phyloP scores from a whole-genome alignment of 2,888 invertebrate species.

The Acanthosoma haemorrhoidale region DNA sequence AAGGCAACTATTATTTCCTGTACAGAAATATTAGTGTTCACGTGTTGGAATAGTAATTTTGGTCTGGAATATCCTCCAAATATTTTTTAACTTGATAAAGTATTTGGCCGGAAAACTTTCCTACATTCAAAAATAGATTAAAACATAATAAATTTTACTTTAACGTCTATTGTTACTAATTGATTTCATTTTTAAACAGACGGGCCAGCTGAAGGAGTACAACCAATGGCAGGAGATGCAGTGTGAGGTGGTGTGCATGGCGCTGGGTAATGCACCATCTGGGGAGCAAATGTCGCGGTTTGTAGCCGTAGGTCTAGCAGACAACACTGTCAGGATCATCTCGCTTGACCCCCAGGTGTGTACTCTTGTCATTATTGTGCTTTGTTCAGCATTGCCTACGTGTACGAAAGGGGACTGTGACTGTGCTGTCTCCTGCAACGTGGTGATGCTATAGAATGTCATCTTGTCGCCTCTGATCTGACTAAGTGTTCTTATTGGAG shows the following conservation, averaged over 20 bases:
- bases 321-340: conserved; percentile 95
- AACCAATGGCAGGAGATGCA: conserved; percentile 95
- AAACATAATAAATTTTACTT: neutral
- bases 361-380: no score
- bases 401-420: neutral
- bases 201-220: conserved; percentile 96
- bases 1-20: conserved; percentile 22
- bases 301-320: conserved; percentile 89
- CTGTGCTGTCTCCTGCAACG: neutral
- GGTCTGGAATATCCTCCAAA: conserved; percentile 18
- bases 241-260: conserved; percentile 97
- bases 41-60: conserved; percentile 13
- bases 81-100: neutral
- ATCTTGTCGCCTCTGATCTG: conserved; percentile 26
- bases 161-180: neutral
- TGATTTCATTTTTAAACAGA: no score
- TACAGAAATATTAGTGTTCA: conserved; percentile 6
- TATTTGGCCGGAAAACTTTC: conserved; percentile 19
- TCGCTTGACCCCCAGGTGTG: conserved; percentile 91
- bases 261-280: conserved; percentile 86
- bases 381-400: neutral
- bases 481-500: conserved; percentile 9
- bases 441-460: neutral
- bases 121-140: conserved; percentile 9
- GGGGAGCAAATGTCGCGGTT: conserved; percentile 95